phyloP scores from a whole-genome alignment of 2,888 invertebrate species.

The Machimus rusticus region DNA sequence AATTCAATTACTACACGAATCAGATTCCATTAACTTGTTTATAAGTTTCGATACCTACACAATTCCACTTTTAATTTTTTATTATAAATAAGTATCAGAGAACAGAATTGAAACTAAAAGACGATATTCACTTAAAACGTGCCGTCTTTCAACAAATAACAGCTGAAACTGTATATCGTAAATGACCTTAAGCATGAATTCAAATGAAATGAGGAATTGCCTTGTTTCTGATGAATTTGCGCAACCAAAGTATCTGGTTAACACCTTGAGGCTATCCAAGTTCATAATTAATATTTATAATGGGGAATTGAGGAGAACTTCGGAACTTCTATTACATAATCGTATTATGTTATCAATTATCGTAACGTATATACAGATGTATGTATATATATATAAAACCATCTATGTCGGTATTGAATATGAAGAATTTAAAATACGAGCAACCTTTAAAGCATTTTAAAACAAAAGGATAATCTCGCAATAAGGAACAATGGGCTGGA shows the following conservation, averaged over 20 bases:
- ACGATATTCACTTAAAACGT: neutral
- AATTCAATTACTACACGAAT: too few relatives aligned
- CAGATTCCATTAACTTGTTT: neutral
- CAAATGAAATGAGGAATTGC: neutral
- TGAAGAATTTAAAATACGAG: neutral
- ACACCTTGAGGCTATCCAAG: neutral
- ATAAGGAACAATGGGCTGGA: too few relatives aligned
- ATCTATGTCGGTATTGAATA: neutral
- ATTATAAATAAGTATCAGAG: neutral
- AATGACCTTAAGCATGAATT: neutral
- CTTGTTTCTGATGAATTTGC: neutral
- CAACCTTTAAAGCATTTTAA: neutral
- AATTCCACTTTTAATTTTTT: neutral
- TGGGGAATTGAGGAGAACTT: neutral
- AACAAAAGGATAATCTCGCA: neutral
- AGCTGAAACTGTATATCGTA: neutral
- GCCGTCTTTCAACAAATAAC: neutral
- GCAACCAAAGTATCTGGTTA: neutral
- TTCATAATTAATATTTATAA: neutral
- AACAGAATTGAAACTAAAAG: neutral
- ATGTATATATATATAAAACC: neutral
- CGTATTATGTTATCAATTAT: neutral
- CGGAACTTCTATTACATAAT: neutral
- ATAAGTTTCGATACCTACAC: neutral
- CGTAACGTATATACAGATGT: neutral